These are phyloP conservation scores for Aspiorhynchus laticeps DNA, from an alignment of 2,113 vertebrate genomes.

Conservation along the genomic window DNA sequence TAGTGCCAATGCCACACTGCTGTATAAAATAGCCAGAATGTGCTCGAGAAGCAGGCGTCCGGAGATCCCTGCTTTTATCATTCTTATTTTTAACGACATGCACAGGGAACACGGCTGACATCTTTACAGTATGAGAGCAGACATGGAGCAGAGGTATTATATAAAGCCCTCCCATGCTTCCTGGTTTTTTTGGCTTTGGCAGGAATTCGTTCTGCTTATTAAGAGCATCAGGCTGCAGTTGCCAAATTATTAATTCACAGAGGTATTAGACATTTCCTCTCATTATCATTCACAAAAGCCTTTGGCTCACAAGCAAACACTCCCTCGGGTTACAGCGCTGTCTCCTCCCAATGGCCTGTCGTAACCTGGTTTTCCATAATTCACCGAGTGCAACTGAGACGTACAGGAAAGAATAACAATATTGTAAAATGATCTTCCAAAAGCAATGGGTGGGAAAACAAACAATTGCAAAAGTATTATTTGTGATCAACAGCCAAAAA, in stretches of 20 bases:
- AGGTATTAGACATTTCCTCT: constrained; percentile 41
- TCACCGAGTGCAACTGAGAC: constrained; percentile 51
- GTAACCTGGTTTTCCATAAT: constrained; percentile 64
- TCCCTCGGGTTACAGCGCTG: constrained; percentile 56
- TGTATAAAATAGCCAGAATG: constrained; percentile 29
- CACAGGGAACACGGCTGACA: constrained; percentile 44
- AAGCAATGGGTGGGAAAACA: constrained; percentile 62
- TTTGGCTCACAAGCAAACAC: constrained; percentile 63
- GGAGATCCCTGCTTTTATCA: constrained; percentile 31
- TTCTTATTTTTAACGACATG: constrained; percentile 43
- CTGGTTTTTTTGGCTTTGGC: constrained; percentile 20
- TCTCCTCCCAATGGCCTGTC: constrained; percentile 62
- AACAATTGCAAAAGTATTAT: constrained; percentile 64
- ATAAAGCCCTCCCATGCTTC: constrained; percentile 15
- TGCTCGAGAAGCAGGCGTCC: constrained; percentile 16
- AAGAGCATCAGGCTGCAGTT: constrained; percentile 2
- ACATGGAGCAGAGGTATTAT: constrained; percentile 34
- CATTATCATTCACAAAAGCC: constrained; percentile 56
- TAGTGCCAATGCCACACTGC: constrained; percentile 19
- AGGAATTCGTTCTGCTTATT: constrained; percentile 42
- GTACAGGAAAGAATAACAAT: constrained; percentile 61
- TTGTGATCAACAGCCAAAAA: constrained; percentile 64
- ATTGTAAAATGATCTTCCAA: constrained; percentile 53
- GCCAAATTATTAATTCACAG: constrained; percentile 45
- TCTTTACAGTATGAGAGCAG: constrained; percentile 43